These are phyloP conservation scores for Rhagonycha fulva DNA, from an alignment of 2,888 invertebrate species.

Conservation along the genomic window DNA sequence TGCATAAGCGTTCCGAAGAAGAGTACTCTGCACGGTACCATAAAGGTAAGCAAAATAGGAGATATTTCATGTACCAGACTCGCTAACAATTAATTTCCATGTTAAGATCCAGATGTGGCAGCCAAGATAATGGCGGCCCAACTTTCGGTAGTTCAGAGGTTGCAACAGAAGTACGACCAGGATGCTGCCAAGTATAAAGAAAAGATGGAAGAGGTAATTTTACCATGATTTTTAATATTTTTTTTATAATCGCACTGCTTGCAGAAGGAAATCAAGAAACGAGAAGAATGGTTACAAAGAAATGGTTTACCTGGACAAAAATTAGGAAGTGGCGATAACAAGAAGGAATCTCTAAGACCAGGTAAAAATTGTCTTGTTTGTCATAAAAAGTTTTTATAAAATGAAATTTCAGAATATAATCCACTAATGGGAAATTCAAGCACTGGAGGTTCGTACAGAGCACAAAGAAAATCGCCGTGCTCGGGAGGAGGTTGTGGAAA, in stretches of 20 bases:
- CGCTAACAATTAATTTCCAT: not conserved
- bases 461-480: conserved; percentile 49
- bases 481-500: conserved; percentile 51
- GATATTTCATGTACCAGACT: not conserved
- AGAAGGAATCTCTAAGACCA: conserved; percentile 34
- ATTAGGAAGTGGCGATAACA: conserved; percentile 37
- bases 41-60: conserved; percentile 52
- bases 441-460: conserved; percentile 46
- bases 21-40: conserved; percentile 56
- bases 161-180: conserved; percentile 54
- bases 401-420: conserved; percentile 47
- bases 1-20: conserved; percentile 45
- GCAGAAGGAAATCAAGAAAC: conserved; percentile 47
- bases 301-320: conserved; percentile 38
- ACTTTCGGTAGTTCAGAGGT: conserved; percentile 49
- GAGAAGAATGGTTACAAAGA: conserved; percentile 39
- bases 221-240: conserved; percentile 1
- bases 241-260: conserved; percentile 22
- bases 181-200: conserved; percentile 46
- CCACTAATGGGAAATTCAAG: conserved; percentile 48
- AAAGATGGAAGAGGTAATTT: conserved; percentile 50
- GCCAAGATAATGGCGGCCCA: conserved; percentile 48
- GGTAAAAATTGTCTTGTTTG: conserved; percentile 30
- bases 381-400: not conserved
- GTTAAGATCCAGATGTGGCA: conserved; percentile 55